phyloP scores from a whole-genome alignment of 1,140 invertebrate species.

The Drosophila pruinosa region DNA sequence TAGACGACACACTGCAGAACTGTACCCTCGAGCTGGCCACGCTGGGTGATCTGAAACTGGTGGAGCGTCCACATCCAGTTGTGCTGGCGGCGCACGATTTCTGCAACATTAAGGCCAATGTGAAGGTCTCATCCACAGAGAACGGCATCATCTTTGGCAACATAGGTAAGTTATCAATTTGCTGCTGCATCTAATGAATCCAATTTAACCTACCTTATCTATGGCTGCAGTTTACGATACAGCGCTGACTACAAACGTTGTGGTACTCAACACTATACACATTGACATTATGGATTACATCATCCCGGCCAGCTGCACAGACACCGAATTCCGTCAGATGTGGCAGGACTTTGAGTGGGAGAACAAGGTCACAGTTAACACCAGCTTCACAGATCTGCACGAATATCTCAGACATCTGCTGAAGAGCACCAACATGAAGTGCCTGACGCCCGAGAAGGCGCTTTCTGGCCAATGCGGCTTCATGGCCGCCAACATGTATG shows the following conservation, averaged over 20 bases:
- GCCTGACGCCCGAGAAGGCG: conserved; percentile 98
- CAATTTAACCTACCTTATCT: too few species aligned
- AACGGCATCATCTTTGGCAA: conserved; percentile 99
- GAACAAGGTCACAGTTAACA: conserved; percentile 99
- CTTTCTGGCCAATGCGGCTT: conserved; percentile 98
- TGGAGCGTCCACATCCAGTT: conserved; percentile 97
- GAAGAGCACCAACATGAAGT: conserved; percentile 99
- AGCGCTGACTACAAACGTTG: conserved; percentile 96
- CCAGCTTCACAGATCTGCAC: conserved; percentile 95
- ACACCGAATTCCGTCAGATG: conserved; percentile 98
- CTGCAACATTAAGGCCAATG: conserved; percentile 98
- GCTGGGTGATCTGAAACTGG: conserved; percentile 97
- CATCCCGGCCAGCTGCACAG: conserved; percentile 96
- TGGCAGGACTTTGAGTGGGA: conserved; percentile 99
- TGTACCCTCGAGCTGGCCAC: conserved; percentile 98
- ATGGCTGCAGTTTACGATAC: conserved; percentile 96
- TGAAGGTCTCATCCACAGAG: conserved; percentile 97
- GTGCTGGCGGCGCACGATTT: conserved; percentile 98
- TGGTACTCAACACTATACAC: conserved; percentile 99
- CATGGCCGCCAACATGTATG: conserved; percentile 99
- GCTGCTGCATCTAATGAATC: too few species aligned
- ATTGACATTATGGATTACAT: conserved; percentile 99
- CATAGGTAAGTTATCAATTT: conserved; percentile 87
- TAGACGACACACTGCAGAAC: conserved; percentile 97
- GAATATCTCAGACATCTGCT: conserved; percentile 97